These are phyloP conservation scores for Cydia amplana DNA, from an alignment of 1,140 invertebrate genomes.

Conservation along the genomic window DNA sequence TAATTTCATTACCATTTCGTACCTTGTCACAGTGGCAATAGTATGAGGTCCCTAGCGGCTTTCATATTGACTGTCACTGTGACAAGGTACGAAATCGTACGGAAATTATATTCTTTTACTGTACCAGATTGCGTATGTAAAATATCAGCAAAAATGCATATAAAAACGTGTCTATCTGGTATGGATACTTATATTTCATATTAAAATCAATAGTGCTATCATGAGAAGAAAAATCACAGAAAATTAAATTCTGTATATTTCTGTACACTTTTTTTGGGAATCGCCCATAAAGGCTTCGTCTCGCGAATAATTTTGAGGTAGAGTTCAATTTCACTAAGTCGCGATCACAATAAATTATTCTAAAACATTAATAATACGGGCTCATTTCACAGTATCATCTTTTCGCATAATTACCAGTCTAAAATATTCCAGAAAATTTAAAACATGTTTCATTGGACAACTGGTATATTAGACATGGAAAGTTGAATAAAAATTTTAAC, in stretches of 20 bases:
- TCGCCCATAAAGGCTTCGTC: background rate
- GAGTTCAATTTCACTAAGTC: conserved; percentile 30
- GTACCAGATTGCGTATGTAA: background rate
- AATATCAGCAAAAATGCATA: background rate
- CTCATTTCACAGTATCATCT: no score
- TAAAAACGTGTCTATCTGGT: background rate
- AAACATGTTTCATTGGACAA: background rate
- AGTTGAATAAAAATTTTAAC: background rate
- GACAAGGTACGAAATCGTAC: no score
- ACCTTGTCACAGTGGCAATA: no score
- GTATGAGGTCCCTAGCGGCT: no score
- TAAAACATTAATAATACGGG: conserved; percentile 27
- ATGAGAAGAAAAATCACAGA: background rate
- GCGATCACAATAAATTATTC: conserved; percentile 30
- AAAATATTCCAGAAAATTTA: background rate
- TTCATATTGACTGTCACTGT: no score
- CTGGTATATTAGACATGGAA: background rate
- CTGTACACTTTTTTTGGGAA: conserved; percentile 10
- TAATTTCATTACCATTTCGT: no score
- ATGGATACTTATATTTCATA: background rate
- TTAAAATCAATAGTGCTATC: background rate
- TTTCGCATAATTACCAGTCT: background rate
- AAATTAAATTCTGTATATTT: background rate
- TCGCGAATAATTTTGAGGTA: conserved; percentile 28
- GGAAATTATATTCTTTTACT: no score